phyloP scores from a whole-genome alignment of 2,113 vertebrate genomes.

The Thymallus thymallus region DNA sequence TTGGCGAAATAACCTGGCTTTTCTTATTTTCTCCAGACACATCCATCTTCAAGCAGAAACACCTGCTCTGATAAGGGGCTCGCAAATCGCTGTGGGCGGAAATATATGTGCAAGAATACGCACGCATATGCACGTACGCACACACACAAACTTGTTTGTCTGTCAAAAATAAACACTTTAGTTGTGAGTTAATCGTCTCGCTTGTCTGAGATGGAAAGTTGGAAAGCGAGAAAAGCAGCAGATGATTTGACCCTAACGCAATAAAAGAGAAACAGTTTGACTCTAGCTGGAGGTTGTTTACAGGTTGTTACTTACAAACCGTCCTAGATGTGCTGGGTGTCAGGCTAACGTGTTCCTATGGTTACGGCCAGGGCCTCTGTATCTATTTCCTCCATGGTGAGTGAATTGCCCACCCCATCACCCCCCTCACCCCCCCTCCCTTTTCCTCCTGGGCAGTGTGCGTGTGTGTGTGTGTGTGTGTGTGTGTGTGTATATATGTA shows the following conservation, averaged over 20 bases:
- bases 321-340: not conserved
- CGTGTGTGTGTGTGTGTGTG: too few relatives aligned
- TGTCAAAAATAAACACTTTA: constrained; percentile 3
- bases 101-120: too few relatives aligned
- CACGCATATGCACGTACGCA: not conserved
- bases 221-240: not conserved
- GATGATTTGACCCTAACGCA: not conserved
- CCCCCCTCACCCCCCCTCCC: not conserved
- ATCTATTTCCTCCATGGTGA: constrained; percentile 39
- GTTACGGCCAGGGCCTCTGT: constrained; percentile 45
- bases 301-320: constrained; percentile 28
- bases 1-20: constrained; percentile 47
- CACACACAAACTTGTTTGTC: constrained; percentile 17
- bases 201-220: constrained; percentile 5
- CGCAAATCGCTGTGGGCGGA: too few relatives aligned
- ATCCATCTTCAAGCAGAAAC: constrained; percentile 49
- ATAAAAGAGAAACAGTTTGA: constrained; percentile 38
- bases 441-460: not conserved
- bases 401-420: constrained; percentile 40
- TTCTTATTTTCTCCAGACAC: constrained; percentile 33
- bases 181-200: not conserved
- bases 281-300: constrained; percentile 38
- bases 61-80: constrained; percentile 36
- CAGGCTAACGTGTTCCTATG: constrained; percentile 54
- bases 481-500: too few relatives aligned